phyloP scores from a whole-genome alignment of 2,113 vertebrate species.

The Grammomys surdaster region DNA sequence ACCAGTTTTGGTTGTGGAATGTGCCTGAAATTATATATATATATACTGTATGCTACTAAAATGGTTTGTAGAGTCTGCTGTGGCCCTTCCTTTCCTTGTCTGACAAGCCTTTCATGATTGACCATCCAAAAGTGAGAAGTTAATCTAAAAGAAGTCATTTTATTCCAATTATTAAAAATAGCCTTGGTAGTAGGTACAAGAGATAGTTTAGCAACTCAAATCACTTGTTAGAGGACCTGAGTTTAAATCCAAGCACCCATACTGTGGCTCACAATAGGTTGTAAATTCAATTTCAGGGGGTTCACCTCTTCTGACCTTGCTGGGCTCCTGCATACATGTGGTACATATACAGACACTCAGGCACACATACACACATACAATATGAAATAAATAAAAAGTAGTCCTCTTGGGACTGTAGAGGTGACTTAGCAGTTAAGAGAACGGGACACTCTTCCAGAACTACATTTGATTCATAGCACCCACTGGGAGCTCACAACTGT shows the following conservation, averaged over 20 bases:
- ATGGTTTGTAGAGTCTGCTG: not conserved
- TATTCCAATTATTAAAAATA: constrained; percentile 14
- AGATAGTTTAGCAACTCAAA: not conserved
- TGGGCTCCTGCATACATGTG: not conserved
- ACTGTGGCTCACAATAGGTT: not conserved
- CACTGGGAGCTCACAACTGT: not conserved
- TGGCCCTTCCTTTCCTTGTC: not conserved
- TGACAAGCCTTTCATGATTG: not conserved
- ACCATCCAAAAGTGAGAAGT: not conserved
- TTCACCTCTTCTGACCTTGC: not conserved
- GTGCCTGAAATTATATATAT: constrained; percentile 41
- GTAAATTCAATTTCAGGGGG: not conserved
- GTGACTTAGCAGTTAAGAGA: not conserved
- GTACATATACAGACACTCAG: too few species aligned
- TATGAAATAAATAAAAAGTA: not conserved
- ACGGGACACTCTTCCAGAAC: not conserved
- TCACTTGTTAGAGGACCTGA: not conserved
- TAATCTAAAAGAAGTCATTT: constrained; percentile 4
- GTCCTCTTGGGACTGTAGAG: not conserved
- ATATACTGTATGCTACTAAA: not conserved
- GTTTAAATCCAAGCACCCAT: not conserved
- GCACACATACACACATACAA: not conserved
- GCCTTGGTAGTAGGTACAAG: not conserved
- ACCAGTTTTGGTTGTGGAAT: not conserved
- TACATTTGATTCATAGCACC: not conserved